Evolutionary conservation across 2,113 vertebrate genomes (phyloP).

Genomic region (Solea senegalensis): DNA sequence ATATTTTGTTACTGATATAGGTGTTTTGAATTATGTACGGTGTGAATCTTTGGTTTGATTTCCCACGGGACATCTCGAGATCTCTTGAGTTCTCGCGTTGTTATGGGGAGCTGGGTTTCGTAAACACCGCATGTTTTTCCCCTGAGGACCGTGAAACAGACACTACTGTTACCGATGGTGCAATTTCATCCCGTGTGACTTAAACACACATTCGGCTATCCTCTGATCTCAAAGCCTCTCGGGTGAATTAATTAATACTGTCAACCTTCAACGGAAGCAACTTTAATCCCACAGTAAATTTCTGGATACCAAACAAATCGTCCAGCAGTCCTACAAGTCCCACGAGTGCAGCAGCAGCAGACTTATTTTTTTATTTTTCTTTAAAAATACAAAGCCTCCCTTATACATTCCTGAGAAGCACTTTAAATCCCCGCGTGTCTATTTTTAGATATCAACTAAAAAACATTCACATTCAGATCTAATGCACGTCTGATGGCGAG

Average conservation of each 20-base stretch:
- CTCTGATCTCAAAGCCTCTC: slow-evolving; percentile 13
- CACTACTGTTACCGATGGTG: background rate
- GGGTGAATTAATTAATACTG: background rate
- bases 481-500: slow-evolving; percentile 19
- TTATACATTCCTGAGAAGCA: background rate
- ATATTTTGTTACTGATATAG: too few relatives aligned
- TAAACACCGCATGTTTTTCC: too few relatives aligned
- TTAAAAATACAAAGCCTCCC: background rate
- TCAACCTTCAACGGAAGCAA: background rate
- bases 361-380: background rate
- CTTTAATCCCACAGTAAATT: background rate
- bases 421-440: slow-evolving; percentile 3
- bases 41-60: too few relatives aligned
- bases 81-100: too few relatives aligned
- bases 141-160: too few relatives aligned
- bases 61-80: too few relatives aligned
- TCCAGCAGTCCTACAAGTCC: background rate
- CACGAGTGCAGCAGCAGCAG: background rate
- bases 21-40: too few relatives aligned
- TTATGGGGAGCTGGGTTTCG: too few relatives aligned
- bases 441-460: slow-evolving; percentile 7
- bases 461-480: slow-evolving; percentile 4
- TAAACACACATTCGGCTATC: slow-evolving; percentile 25
- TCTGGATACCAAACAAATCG: background rate
- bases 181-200: slow-evolving; percentile 20